Conservation (phyloP, 37 sponge, comb jelly and placozoan species). For the Diacarnus erythraeanus region DNA sequence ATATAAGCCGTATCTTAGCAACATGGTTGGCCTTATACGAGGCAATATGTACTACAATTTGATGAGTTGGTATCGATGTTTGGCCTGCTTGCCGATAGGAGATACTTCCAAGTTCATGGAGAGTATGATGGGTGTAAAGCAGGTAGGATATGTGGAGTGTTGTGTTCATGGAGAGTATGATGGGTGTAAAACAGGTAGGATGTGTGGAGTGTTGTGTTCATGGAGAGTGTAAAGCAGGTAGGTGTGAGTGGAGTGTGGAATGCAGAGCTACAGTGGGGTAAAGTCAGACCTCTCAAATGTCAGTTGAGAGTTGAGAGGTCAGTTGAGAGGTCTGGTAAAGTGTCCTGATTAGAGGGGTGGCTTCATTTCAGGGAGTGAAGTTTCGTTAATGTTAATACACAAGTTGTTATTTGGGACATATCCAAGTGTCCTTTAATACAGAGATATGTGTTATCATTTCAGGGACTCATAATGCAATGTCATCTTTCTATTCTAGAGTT, state of each 20-base stretch:
- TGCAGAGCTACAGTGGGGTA: no score
- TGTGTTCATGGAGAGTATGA: slow-evolving; percentile 90
- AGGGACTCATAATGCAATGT: no score
- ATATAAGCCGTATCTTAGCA: slow-evolving; percentile 63
- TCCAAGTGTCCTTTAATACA: background rate
- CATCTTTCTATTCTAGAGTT: slow-evolving; percentile 29
- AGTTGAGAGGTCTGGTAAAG: no score
- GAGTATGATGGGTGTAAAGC: slow-evolving; percentile 95
- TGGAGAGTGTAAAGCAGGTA: slow-evolving; percentile 92
- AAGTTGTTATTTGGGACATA: no score
- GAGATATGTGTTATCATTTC: background rate
- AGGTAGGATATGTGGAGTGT: slow-evolving; percentile 32
- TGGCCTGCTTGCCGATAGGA: slow-evolving; percentile 68
- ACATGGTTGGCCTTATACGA: slow-evolving; percentile 85
- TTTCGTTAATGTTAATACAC: no score
- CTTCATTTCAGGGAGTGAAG: no score
- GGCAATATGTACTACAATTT: slow-evolving; percentile 93
- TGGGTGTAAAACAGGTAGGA: slow-evolving; percentile 88
- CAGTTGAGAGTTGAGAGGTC: no score
- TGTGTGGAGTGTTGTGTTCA: slow-evolving; percentile 34
- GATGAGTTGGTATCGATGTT: slow-evolving; percentile 87
- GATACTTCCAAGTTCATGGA: slow-evolving; percentile 90
- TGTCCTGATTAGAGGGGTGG: no score
- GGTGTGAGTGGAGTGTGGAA: background rate
- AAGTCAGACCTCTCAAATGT: no score